phyloP scores from a whole-genome alignment of 2,888 invertebrate genomes.

The Bellardia bayeri region DNA sequence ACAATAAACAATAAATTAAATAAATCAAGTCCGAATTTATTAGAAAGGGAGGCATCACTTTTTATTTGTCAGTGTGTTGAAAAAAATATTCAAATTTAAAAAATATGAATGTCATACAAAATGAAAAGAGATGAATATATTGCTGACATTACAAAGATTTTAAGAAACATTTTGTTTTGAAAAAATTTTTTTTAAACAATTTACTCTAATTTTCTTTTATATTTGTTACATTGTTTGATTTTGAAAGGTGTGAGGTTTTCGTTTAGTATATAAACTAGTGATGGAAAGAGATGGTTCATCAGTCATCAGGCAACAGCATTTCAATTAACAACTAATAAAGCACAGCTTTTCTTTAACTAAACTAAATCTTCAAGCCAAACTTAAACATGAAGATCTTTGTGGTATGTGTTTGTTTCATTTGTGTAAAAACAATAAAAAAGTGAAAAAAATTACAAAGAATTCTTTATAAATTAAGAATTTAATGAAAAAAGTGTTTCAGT shows the following conservation, averaged over 20 bases:
- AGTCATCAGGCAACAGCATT: slow-evolving; percentile 77
- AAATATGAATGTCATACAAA: not conserved
- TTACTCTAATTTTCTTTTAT: not conserved
- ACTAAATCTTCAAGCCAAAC: slow-evolving; percentile 78
- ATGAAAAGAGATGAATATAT: slow-evolving; percentile 28
- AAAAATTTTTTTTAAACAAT: not conserved
- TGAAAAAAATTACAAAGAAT: not conserved
- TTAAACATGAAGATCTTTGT: slow-evolving; percentile 83
- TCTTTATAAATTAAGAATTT: not conserved
- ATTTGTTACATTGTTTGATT: not conserved
- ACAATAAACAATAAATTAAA: slow-evolving; percentile 20
- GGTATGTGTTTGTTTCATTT: slow-evolving; percentile 77
- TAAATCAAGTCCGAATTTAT: slow-evolving; percentile 53
- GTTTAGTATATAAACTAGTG: slow-evolving; percentile 78
- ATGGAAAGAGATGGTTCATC: slow-evolving; percentile 75
- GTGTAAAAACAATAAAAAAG: not conserved
- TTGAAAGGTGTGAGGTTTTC: not conserved
- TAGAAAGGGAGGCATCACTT: slow-evolving; percentile 53
- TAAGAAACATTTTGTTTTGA: not conserved
- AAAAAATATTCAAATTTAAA: not conserved
- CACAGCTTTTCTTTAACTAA: slow-evolving; percentile 75
- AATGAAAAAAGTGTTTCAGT: not conserved
- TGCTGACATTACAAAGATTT: not conserved
- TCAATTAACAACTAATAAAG: slow-evolving; percentile 61
- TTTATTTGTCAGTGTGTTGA: not conserved